phyloP scores from a whole-genome alignment of 2,888 invertebrate species.

The Limnephilus marmoratus region DNA sequence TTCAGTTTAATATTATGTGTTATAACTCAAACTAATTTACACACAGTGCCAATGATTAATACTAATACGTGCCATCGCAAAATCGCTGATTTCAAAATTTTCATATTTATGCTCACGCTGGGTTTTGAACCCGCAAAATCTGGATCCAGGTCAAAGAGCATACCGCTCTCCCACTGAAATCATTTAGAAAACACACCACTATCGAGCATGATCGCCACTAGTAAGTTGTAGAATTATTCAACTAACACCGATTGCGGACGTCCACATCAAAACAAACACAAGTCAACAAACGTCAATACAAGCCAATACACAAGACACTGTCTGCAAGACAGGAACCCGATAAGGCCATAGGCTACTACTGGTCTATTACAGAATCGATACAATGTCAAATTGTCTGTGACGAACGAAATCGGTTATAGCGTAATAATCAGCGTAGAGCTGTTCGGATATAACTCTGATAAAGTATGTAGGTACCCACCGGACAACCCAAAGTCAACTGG shows the following conservation, averaged over 20 bases:
- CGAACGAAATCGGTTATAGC: neutral
- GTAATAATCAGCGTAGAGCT: neutral
- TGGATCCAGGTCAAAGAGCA: neutral
- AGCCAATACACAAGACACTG: neutral
- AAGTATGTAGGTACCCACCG: neutral
- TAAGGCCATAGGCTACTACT: neutral
- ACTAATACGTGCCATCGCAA: neutral
- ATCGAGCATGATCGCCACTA: neutral
- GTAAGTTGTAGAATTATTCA: neutral
- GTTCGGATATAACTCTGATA: neutral
- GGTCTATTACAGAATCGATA: neutral
- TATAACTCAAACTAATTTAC: neutral
- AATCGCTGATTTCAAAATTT: neutral
- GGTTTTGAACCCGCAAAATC: neutral
- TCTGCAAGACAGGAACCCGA: neutral
- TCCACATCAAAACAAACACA: neutral
- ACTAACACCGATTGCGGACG: neutral
- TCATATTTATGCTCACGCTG: neutral
- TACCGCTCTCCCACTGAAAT: neutral
- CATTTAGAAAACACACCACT: neutral
- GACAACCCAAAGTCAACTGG: constrained; percentile 18
- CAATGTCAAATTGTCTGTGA: neutral
- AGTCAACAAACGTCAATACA: neutral
- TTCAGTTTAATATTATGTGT: neutral
- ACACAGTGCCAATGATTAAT: neutral